Percentiles rank a stretch among this genome's conserved stretches.
These are phyloP conservation scores for Chromoteleia sp. DNA, from an alignment of 2,888 invertebrate genomes.

Conservation along the genomic window DNA sequence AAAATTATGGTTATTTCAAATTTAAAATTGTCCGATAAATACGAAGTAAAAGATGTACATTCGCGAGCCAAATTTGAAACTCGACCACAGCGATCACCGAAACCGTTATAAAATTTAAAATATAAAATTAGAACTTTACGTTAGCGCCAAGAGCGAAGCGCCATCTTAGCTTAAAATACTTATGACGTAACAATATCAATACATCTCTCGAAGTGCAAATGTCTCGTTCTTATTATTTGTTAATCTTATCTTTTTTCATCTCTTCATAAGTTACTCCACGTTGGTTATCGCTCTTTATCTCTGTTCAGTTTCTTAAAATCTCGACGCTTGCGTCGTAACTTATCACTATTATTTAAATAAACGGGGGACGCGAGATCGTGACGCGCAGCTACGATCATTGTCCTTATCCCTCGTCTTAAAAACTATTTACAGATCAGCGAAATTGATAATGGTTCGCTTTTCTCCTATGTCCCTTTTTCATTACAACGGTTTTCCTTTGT, in stretches of 20 bases:
- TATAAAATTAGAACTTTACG: neutral
- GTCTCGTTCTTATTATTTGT: conserved; percentile 48
- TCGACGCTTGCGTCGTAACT: conserved; percentile 68
- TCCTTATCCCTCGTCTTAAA: conserved; percentile 61
- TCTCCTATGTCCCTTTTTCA: conserved; percentile 9
- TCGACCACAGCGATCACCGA: too few species aligned
- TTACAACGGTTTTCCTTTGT: conserved; percentile 26
- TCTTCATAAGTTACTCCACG: conserved; percentile 53
- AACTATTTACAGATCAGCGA: conserved; percentile 68
- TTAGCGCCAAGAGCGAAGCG: conserved; percentile 51
- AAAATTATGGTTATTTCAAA: too few species aligned
- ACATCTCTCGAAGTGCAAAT: conserved; percentile 68
- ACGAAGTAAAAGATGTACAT: too few species aligned
- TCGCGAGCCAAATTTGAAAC: too few species aligned
- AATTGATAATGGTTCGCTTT: conserved; percentile 61
- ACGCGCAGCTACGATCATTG: conserved; percentile 53
- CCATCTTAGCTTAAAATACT: conserved; percentile 67
- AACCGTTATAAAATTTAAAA: neutral
- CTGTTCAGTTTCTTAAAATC: conserved; percentile 50
- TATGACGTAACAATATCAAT: conserved; percentile 69
- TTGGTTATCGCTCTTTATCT: conserved; percentile 47
- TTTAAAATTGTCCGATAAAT: too few species aligned
- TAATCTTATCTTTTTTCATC: conserved; percentile 34
- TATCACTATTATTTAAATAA: conserved; percentile 69
- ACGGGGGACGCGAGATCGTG: conserved; percentile 60